Evolutionary conservation across 2,888 invertebrate genomes (phyloP).

Genomic region (Pachymerium ferrugineum): DNA sequence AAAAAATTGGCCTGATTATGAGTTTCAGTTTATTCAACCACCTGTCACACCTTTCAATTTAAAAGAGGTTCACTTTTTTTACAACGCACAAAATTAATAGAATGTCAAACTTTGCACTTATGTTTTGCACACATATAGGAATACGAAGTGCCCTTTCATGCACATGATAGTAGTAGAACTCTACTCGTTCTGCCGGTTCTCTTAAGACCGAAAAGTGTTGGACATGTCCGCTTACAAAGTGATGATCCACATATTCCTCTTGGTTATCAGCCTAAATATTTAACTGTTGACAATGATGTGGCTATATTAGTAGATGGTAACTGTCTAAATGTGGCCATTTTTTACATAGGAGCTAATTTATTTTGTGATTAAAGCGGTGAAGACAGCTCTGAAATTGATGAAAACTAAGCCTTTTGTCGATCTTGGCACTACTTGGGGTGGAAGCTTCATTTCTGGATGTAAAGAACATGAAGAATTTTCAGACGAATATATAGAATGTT

Average conservation of each 20-base stretch:
- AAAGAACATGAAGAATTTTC: constrained; percentile 23
- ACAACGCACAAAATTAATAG: not conserved
- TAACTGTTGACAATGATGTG: not conserved
- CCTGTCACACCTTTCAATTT: not conserved
- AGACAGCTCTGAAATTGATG: not conserved
- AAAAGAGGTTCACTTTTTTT: not conserved
- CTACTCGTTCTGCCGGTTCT: not conserved
- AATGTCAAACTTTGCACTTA: not conserved
- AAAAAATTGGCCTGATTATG: constrained; percentile 30
- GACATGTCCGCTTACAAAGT: not conserved
- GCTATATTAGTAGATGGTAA: not conserved
- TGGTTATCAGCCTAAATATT: not conserved
- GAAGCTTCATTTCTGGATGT: constrained; percentile 10
- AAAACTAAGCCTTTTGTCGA: constrained; percentile 9
- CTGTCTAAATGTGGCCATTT: too few relatives aligned
- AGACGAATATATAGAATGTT: constrained; percentile 36
- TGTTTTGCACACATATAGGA: not conserved
- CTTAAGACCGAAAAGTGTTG: constrained; percentile 20
- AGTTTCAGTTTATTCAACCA: constrained; percentile 16
- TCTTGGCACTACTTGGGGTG: constrained; percentile 3
- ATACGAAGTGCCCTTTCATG: not conserved
- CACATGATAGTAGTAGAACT: not conserved
- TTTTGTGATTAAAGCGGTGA: not conserved
- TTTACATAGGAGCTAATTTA: too few relatives aligned
- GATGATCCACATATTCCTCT: constrained; percentile 3